Conservation (phyloP, 2,888 invertebrate genomes). For the Eugnorisma glareosa region DNA sequence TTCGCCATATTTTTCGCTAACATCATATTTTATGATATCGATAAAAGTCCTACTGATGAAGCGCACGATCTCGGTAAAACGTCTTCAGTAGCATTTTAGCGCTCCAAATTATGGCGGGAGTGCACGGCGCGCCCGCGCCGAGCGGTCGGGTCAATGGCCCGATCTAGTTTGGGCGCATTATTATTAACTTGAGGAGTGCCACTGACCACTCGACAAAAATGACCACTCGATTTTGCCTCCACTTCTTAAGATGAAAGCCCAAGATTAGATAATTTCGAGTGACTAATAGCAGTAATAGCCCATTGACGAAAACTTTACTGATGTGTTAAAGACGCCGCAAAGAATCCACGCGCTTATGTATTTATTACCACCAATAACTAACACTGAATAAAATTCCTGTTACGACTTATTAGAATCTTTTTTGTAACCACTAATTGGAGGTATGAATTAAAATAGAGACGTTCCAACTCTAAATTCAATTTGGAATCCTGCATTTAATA, state of each 20-base stretch:
- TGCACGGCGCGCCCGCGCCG: constrained; percentile 82
- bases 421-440: constrained; percentile 51
- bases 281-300: constrained; percentile 61
- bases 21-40: constrained; percentile 31
- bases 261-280: constrained; percentile 57
- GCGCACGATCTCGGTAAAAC: constrained; percentile 41
- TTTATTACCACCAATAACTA: constrained; percentile 59
- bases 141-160: constrained; percentile 87
- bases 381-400: constrained; percentile 47
- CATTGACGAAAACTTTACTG: constrained; percentile 53
- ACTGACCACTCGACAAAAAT: constrained; percentile 81
- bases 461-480: constrained; percentile 53
- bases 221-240: constrained; percentile 72
- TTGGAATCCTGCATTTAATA: constrained; percentile 48
- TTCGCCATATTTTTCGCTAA: constrained; percentile 8
- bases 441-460: constrained; percentile 53
- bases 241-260: constrained; percentile 68
- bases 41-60: constrained; percentile 39
- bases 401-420: constrained; percentile 60
- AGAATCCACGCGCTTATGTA: constrained; percentile 38
- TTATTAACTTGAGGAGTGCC: constrained; percentile 86
- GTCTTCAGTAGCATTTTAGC: constrained; percentile 82
- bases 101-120: constrained; percentile 79
- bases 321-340: constrained; percentile 36
- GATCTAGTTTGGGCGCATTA: constrained; percentile 90